phyloP scores from a whole-genome alignment of 2,888 invertebrate species.

The Phytoseiulus persimilis region DNA sequence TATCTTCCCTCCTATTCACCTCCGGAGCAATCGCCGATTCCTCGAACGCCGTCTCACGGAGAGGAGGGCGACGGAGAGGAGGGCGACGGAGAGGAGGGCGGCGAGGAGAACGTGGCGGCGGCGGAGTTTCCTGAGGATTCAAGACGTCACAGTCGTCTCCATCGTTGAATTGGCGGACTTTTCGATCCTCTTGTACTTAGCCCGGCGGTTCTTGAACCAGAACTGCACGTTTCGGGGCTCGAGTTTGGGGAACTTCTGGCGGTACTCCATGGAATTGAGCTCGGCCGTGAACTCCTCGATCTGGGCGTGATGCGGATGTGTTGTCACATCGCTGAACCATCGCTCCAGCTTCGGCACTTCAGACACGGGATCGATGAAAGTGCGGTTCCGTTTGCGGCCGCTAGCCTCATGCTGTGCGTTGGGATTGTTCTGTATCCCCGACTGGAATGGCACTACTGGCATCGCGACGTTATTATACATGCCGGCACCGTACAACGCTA shows the following conservation, averaged over 20 bases:
- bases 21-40: no score
- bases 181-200: constrained; percentile 91
- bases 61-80: not conserved
- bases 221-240: constrained; percentile 99
- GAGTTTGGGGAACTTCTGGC: constrained; percentile 95
- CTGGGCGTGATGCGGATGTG: constrained; percentile 94
- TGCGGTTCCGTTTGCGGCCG: constrained; percentile 84
- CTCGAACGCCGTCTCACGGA: no score
- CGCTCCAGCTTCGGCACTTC: constrained; percentile 60
- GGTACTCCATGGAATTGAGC: constrained; percentile 88
- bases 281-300: constrained; percentile 96
- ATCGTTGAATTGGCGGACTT: constrained; percentile 21
- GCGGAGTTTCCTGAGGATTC: not conserved
- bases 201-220: constrained; percentile 98
- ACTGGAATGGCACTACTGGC: constrained; percentile 48
- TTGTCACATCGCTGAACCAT: constrained; percentile 64
- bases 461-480: constrained; percentile 21
- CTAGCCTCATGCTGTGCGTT: constrained; percentile 57
- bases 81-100: no score
- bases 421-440: constrained; percentile 40
- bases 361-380: constrained; percentile 97
- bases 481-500: constrained; percentile 31
- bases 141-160: constrained; percentile 25
- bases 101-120: not conserved
- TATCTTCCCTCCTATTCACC: no score